These are phyloP conservation scores for Andrena trimmerana DNA, from an alignment of 2,888 invertebrate genomes.

Conservation along the genomic window DNA sequence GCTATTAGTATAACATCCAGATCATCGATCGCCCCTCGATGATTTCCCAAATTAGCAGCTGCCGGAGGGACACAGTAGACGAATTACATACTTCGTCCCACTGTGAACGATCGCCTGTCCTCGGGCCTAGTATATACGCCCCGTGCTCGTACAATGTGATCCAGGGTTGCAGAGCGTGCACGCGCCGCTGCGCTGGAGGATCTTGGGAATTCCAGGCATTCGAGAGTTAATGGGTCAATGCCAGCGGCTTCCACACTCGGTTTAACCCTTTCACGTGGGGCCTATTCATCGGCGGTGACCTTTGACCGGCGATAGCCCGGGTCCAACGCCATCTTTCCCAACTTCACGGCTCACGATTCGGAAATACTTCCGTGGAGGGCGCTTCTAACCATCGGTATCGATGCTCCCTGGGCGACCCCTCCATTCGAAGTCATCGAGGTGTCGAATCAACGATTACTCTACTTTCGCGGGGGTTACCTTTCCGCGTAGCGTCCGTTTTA, in stretches of 20 bases:
- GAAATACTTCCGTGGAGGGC: constrained; percentile 5
- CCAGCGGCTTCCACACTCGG: constrained; percentile 38
- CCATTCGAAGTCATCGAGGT: background rate
- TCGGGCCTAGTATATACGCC: no score
- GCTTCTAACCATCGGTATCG: background rate
- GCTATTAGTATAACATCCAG: no score
- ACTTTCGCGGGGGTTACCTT: no score
- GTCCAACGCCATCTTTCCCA: constrained; percentile 9
- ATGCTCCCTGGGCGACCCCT: background rate
- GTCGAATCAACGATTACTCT: no score
- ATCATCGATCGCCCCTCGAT: no score
- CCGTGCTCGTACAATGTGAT: constrained; percentile 15
- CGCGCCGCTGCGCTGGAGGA: constrained; percentile 4
- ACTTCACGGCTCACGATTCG: background rate
- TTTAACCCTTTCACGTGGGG: constrained; percentile 47
- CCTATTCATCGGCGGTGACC: constrained; percentile 54
- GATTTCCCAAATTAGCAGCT: background rate
- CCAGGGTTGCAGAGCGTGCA: background rate
- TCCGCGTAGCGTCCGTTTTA: no score
- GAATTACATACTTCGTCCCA: background rate
- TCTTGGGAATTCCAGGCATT: constrained; percentile 54
- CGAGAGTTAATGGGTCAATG: constrained; percentile 60
- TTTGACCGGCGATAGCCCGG: constrained; percentile 33
- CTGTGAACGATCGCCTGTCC: constrained; percentile 1
- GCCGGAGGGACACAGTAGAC: background rate